Conservation (phyloP, 2,113 vertebrate species). For the Hystrix cristata region DNA sequence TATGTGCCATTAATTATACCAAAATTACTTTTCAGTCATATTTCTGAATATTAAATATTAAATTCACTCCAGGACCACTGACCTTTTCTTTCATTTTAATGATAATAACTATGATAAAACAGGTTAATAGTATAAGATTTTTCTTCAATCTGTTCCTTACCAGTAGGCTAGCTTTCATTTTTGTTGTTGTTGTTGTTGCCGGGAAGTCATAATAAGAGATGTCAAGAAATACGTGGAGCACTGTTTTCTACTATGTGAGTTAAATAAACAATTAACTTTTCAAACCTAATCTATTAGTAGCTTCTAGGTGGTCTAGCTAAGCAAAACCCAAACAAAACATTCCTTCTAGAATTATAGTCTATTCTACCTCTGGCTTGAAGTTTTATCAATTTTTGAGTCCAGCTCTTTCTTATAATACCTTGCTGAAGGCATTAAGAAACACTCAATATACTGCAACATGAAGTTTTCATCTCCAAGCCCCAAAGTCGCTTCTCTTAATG, state of each 20-base stretch:
- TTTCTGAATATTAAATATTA: background rate
- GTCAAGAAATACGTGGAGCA: background rate
- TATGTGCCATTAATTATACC: background rate
- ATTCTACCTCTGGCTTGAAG: background rate
- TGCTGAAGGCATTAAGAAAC: background rate
- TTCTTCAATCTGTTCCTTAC: background rate
- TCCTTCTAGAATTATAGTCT: background rate
- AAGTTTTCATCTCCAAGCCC: background rate
- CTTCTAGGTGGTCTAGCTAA: background rate
- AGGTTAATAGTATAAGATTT: background rate
- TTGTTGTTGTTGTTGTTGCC: background rate
- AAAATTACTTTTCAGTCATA: background rate
- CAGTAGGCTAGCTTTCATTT: background rate
- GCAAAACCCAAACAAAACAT: background rate
- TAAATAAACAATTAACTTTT: background rate
- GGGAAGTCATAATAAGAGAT: background rate
- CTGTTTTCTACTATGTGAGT: background rate
- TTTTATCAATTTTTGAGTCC: background rate
- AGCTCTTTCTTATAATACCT: conserved; percentile 21
- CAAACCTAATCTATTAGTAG: background rate
- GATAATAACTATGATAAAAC: background rate
- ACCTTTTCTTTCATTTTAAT: background rate
- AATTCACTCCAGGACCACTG: background rate
- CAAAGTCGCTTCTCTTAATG: background rate
- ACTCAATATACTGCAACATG: background rate